These are phyloP conservation scores for Caenorhabditis zanzibari DNA, from an alignment of 2,888 invertebrate genomes.

Conservation along the genomic window DNA sequence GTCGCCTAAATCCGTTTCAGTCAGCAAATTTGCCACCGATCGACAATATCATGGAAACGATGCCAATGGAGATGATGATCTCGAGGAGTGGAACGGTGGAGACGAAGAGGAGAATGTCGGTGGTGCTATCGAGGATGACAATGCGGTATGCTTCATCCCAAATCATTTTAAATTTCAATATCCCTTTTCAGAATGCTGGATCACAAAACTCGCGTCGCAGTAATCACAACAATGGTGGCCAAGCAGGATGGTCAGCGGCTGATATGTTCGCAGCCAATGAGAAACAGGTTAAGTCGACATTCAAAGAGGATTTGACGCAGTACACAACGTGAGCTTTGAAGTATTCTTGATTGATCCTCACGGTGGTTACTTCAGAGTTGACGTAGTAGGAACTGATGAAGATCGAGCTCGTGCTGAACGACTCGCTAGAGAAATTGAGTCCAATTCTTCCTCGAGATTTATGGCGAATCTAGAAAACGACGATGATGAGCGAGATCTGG, in stretches of 20 bases:
- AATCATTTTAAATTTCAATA: neutral
- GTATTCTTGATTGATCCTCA: neutral
- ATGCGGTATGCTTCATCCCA: slow-evolving; percentile 4
- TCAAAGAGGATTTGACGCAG: slow-evolving; percentile 92
- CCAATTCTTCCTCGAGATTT: slow-evolving; percentile 90
- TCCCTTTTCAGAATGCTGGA: neutral
- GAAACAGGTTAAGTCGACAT: slow-evolving; percentile 93
- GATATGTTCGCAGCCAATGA: slow-evolving; percentile 98
- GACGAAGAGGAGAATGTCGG: slow-evolving; percentile 66
- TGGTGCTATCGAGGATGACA: slow-evolving; percentile 52
- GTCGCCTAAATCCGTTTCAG: slow-evolving; percentile 18
- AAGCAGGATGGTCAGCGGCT: slow-evolving; percentile 93
- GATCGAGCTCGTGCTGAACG: slow-evolving; percentile 93
- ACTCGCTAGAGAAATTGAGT: slow-evolving; percentile 95
- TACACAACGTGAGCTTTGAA: slow-evolving; percentile 87
- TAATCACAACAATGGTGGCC: slow-evolving; percentile 68
- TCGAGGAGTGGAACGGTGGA: slow-evolving; percentile 68
- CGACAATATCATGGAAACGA: slow-evolving; percentile 65
- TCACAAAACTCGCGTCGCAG: slow-evolving; percentile 28
- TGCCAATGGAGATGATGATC: slow-evolving; percentile 55
- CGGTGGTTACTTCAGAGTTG: slow-evolving; percentile 85
- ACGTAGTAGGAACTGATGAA: slow-evolving; percentile 91
- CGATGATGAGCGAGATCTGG: slow-evolving; percentile 85
- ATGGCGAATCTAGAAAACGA: slow-evolving; percentile 92
- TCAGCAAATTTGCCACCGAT: slow-evolving; percentile 71